Base-by-base conservation (phyloP, 2,113 vertebrate genomes). In the Ceuthmochares aereus region DNA sequence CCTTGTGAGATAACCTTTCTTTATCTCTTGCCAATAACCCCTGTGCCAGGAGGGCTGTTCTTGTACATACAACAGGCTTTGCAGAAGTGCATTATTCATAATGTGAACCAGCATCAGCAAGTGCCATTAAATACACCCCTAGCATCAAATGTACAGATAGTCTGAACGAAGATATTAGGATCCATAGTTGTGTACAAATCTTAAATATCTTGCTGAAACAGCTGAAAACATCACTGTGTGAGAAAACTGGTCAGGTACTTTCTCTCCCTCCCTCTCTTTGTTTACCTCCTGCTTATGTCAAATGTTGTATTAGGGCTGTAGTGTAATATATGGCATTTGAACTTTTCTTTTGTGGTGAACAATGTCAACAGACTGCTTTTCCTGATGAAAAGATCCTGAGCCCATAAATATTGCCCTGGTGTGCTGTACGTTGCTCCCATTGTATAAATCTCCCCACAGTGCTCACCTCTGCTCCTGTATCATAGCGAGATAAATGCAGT, bases 391-490 rank as follows among this genome's bases (percentile, higher is more conserved):
- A 89, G 91, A 91, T 79, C 74, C 79, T 2, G 4, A 91, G 87
- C 83, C 95, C 90, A 84, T 96, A 94, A 96, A 95, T 87, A 94
- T 79, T 6, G 4, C 75, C 87, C 74, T 0, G 0, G 85, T 0
- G 0, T 77, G 83, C 88, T 68, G 85, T 49, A 54, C 1, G 4
- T 56, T 32, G 68, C 56, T 84, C 88, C 86, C 83, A 79, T 93
- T 92, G 88, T 84, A 76, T 51, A 69, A 93, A 94, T 90, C 86
- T 96, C 90, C 74, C 85, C 77, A 51, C 80, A 90, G 93, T 5
- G 60, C 87, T 96, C 96, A 96, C 96, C 95, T 95, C 92, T 95
- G 93, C 59, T 95, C 94, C 88, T 86, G 75, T 74, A 94, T 84
- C 81, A 81, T 54, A 91, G 89, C 1, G 84, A 94, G 95, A 96